phyloP scores from a whole-genome alignment of 2,113 vertebrate genomes.

The Helogale parvula region DNA sequence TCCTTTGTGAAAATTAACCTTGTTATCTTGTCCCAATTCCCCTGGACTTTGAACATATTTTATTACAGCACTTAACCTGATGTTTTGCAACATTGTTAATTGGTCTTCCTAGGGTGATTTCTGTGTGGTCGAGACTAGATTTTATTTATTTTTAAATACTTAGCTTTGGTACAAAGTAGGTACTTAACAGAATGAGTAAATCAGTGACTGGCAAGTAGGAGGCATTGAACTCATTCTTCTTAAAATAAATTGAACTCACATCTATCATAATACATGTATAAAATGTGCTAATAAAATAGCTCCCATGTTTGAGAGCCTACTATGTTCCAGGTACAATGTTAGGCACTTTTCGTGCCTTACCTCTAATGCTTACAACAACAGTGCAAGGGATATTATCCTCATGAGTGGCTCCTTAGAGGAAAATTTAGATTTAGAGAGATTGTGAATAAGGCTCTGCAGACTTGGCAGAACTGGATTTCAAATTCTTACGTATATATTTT shows the following conservation, averaged over 20 bases:
- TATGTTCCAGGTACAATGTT: neutral
- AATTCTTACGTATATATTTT: neutral
- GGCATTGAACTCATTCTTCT: neutral
- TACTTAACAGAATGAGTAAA: neutral
- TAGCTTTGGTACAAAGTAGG: neutral
- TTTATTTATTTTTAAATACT: conserved; percentile 24
- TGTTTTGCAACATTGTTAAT: neutral
- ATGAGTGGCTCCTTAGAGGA: neutral
- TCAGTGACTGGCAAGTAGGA: neutral
- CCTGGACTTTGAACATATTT: neutral
- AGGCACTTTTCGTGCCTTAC: neutral
- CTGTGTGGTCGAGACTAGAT: neutral
- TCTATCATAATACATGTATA: neutral
- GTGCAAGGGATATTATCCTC: neutral
- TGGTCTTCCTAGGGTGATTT: neutral
- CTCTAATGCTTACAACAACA: neutral
- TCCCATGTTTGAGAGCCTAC: neutral
- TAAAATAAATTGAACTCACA: conserved; percentile 16
- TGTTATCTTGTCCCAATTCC: neutral
- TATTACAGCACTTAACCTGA: neutral
- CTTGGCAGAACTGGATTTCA: neutral
- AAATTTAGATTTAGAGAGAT: neutral
- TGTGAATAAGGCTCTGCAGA: neutral
- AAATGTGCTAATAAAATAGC: neutral
- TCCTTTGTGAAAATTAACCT: neutral